Base-by-base conservation (phyloP, 2,888 invertebrate species). In the Acanthopleura granulata region DNA sequence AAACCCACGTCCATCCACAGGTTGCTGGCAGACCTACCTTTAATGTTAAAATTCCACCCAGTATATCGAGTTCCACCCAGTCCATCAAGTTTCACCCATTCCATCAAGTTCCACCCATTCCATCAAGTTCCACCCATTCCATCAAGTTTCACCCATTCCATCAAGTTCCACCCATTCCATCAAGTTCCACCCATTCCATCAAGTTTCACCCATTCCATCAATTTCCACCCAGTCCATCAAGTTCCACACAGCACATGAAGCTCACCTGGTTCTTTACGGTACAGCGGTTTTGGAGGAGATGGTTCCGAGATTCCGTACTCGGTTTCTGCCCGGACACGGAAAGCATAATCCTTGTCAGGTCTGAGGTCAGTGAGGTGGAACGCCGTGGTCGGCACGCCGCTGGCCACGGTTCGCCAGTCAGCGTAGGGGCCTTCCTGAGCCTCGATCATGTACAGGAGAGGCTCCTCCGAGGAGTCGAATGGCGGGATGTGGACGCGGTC, bases 301-400 rank as follows among this genome's bases (percentile, higher is more conserved):
- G 99, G 98, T 89, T 99, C 98, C 90, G 97, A 97, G 79, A 97
- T 94, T 72, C 98, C 98, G 89, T 95, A 96, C 90, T 96, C 96
- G 91, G 98, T 98, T 89, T 98, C 97, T 11, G 98, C 98, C 51
- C 98, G 93, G 51, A 99, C 94, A 78, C 99, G 93, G 93, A 98
- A 97, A 90, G 95, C 95, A 92, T 99, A 99, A 91, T 98, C 98
- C 79, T 95, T 93, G 11, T 83, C 80, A 40, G 87, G 82, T 14
- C 81, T 77, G 25, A 87, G 82, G 75, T 86, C 84, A 51, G 83
- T 81, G 16, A 88, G 81, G 27, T 84, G 78, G 79, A 85, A 87
- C 22, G 82, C 76, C 0, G 86, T 86, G 22, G 83, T 85, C 4
- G 87, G 87, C 6, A 89, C 72, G n/a, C 89, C 89, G 50, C 84